Evolutionary conservation across 1,140 invertebrate genomes (phyloP), one percentile per base, ranked within the genome.

Genomic region (Heliconius melpomene): DNA sequence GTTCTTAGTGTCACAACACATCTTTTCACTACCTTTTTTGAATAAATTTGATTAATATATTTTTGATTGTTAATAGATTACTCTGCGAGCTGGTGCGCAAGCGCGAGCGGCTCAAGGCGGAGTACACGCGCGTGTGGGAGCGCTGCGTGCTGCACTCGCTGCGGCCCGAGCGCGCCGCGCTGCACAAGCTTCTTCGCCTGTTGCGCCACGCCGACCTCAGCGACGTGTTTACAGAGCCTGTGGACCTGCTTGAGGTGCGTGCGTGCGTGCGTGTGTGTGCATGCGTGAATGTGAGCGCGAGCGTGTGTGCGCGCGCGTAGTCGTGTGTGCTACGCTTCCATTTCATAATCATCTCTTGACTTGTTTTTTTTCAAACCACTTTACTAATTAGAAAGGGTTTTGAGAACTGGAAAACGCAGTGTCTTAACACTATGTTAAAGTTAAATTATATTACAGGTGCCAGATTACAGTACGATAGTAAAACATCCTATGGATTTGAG

Each of bases 401-500:
- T 11, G 38, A 40, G 38, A 40, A 40, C 40, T 40, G 40, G 40
- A 36, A 36, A 36, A 50, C 13, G 11, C 16, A 50, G 46, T 50
- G 46, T 50, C 3, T 16, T 11, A 16, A 50, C 46, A 50, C 11
- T 50, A 9, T 16, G 9, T 50, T 50, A 36, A 36, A 36, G 32
- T 36, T 36, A 23, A 23, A 7, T 26, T 66, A 26, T 66, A 5
- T 80, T 83, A 1, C 87, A 97, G 96, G 97, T 99, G 57, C 98
- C 98, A 71, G 98, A 99, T 94, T 99, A 99, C 94, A 96, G 97
- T 72, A 97, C 98, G 20, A 97, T 99, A 76, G 98, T 99, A 1
- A 97, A 98, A 78, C 95, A 98, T 83, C 99, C 99, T 0, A 99
- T 99, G 98, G 99, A 99, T 93, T 95, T 99, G 57, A 97, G 97